Conservation (phyloP, 2,797 vertebrate species). For the Cossypha niveicapilla region DNA sequence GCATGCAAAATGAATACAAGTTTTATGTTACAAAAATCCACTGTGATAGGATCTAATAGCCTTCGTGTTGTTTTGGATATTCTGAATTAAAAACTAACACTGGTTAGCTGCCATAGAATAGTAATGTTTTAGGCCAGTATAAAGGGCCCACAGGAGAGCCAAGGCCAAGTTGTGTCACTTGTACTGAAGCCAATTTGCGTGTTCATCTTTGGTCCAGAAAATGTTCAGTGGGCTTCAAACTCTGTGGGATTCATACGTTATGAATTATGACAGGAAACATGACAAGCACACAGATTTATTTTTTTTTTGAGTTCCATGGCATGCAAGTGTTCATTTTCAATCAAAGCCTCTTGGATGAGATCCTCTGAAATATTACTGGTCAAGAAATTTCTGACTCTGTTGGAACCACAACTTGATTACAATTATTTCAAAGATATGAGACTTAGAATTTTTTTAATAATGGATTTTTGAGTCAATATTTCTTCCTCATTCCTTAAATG, state of each 20-base stretch:
- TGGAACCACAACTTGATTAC: neutral
- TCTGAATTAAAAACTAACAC: neutral
- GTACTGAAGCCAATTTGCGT: neutral
- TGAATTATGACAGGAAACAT: neutral
- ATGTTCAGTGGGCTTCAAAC: neutral
- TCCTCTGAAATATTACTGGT: neutral
- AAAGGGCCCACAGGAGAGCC: neutral
- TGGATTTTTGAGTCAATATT: neutral
- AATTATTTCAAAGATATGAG: neutral
- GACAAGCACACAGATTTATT: neutral
- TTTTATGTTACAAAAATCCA: neutral
- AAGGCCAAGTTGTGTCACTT: neutral
- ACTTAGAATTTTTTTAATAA: neutral
- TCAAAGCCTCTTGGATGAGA: neutral
- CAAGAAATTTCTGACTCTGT: neutral
- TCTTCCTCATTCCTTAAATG: neutral
- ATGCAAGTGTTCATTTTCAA: neutral
- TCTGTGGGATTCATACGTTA: neutral
- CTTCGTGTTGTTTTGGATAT: neutral
- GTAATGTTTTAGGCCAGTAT: neutral
- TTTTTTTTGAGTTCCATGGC: neutral
- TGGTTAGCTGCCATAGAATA: neutral
- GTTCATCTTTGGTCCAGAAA: neutral
- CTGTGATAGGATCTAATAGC: neutral
- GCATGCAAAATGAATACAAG: neutral